Evolutionary conservation across 1,140 invertebrate species (phyloP).

Genomic region (Diprion similis): DNA sequence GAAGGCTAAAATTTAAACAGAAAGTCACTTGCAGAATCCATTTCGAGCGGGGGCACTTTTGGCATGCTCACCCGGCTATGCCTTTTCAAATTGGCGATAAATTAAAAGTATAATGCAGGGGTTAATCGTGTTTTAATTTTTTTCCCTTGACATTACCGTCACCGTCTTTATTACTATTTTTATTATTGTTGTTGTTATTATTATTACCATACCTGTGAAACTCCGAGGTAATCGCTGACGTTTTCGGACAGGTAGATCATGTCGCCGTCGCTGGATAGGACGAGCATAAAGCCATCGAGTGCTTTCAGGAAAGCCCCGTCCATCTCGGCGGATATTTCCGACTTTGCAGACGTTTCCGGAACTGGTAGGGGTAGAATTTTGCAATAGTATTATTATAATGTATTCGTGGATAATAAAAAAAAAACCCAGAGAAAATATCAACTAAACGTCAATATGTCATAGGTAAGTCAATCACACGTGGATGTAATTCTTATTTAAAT

Average conservation of each 20-base stretch:
- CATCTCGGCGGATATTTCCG: conserved; percentile 54
- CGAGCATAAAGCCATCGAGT: conserved; percentile 87
- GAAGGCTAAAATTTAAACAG: no score
- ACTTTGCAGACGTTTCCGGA: conserved; percentile 47
- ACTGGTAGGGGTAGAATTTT: conserved; percentile 34
- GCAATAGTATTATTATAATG: conserved; percentile 4
- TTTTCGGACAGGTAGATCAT: conserved; percentile 92
- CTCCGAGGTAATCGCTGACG: conserved; percentile 86
- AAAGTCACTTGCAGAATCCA: no score
- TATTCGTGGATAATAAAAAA: conserved; percentile 1
- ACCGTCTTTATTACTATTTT: no score
- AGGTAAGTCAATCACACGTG: background rate
- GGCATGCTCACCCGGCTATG: no score
- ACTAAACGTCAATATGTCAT: background rate
- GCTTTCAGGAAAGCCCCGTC: conserved; percentile 77
- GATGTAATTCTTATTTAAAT: background rate
- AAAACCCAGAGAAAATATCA: conserved; percentile 13
- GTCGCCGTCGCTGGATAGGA: conserved; percentile 86
- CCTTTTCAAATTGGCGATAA: background rate
- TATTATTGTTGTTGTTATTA: no score
- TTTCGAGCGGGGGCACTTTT: no score
- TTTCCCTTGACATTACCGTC: background rate
- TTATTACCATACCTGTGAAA: conserved; percentile 77
- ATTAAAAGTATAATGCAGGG: background rate
- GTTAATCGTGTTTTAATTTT: background rate